Base-by-base conservation (phyloP, 1,140 invertebrate species). In the Pseudomyrmex concolor region DNA sequence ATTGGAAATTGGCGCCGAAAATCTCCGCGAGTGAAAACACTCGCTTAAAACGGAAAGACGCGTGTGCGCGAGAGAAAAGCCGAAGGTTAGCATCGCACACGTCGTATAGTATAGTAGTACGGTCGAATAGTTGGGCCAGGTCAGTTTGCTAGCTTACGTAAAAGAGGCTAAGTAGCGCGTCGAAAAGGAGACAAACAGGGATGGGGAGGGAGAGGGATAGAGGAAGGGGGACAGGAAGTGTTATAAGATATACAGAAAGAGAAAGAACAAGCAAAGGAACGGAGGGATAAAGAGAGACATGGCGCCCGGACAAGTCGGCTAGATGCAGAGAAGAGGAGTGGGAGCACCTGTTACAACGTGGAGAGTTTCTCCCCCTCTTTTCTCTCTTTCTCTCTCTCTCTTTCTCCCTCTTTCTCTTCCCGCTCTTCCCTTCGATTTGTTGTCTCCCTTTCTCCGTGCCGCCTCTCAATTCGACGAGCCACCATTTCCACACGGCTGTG, bases 271-370 rank as follows among this genome's bases (percentile, higher is more conserved):
- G 48, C 34, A 22, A 8, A 63, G 17, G 34, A 19, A 34, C 34
- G 34, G 81, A 67, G 22, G 68, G 13, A 48, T 25, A 54, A 43
- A 70, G 81, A 55, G 25, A 59, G 73, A 83, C 22, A 80, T 64
- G 81, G 66, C 59, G 76, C 50, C 51, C 51, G 25, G 22, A 68
- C 50, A 59, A 73, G 59, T 10, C 19, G 13, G 80, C 54, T 81
- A 73, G 68, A 81, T 50, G 25, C n/a, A 9, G n/a, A 66, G 34
- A 34, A 34, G 34, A 70, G 48, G 45, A 74, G 83, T 84, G 54
- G 63, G 68, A 64, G 88, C 74, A 78, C 74, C 51, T 78, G 85
- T 92, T 91, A 90, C 91, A 92, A 92, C 91, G 90, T 91, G 89
- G 63, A 78, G 63, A 55, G 51, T 78, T 88, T 62, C 71, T 85